Evolutionary conservation across 2,797 vertebrate genomes (phyloP).

Genomic region (Sebastes matsubarae): DNA sequence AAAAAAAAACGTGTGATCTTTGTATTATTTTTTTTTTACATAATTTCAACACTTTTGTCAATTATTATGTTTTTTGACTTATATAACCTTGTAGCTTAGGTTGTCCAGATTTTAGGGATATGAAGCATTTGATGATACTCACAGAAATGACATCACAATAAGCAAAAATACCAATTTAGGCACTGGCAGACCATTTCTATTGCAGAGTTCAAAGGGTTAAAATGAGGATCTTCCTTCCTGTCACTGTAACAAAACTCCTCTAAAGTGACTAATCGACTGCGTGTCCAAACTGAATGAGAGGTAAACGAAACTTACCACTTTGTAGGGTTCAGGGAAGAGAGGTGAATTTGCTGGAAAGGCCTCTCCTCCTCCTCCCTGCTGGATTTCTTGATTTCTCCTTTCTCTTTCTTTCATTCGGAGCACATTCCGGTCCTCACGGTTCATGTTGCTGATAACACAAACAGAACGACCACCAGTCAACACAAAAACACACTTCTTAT

Average conservation of each 20-base stretch:
- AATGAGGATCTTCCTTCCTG: constrained; percentile 36
- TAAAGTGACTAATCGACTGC: constrained; percentile 20
- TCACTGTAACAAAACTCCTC: constrained; percentile 13
- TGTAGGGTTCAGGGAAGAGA: constrained; percentile 99
- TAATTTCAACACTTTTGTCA: too few species aligned
- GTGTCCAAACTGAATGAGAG: constrained; percentile 30
- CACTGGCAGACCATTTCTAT: neutral
- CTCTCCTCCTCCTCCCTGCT: constrained; percentile 99
- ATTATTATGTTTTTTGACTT: too few species aligned
- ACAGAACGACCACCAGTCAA: constrained; percentile 55
- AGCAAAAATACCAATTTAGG: too few species aligned
- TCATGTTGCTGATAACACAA: constrained; percentile 96
- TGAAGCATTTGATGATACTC: too few species aligned
- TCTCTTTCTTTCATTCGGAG: constrained; percentile 99
- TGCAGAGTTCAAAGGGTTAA: neutral
- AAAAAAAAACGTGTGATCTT: too few species aligned
- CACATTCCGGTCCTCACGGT: constrained; percentile 99
- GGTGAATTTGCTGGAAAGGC: constrained; percentile 97
- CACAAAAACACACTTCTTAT: constrained; percentile 17
- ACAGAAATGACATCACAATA: too few species aligned
- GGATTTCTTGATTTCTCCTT: constrained; percentile 99
- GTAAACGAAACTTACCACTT: constrained; percentile 92
- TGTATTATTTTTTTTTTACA: too few species aligned
- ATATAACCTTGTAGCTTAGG: too few species aligned
- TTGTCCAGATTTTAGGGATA: too few species aligned